A percentile compares a stretch with the other conserved stretches of the same genome.
Evolutionary conservation across 2,888 invertebrate genomes (phyloP).

Genomic region (Aphidoletes aphidimyza): DNA sequence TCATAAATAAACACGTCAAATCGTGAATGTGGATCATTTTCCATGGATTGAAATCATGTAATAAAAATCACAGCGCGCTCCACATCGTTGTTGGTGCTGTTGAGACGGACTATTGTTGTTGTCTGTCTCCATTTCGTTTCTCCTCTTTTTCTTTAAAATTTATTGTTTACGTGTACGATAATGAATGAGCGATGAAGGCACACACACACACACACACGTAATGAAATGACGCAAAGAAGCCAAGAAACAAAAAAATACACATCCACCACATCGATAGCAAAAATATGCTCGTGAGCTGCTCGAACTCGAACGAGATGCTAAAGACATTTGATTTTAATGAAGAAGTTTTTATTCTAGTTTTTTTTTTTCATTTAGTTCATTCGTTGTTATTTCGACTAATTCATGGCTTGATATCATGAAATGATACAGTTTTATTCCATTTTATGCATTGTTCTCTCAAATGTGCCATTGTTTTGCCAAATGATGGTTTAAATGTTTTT

Average conservation of each 20-base stretch:
- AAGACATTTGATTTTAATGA: slow-evolving; percentile 46
- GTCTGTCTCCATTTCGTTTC: background rate
- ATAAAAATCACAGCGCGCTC: background rate
- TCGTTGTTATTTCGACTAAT: slow-evolving; percentile 29
- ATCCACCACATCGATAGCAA: slow-evolving; percentile 16
- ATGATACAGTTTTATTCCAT: slow-evolving; percentile 47
- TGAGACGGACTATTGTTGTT: background rate
- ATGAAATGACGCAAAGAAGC: background rate
- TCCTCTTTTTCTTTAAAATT: background rate
- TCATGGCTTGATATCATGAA: slow-evolving; percentile 53
- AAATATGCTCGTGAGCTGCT: background rate
- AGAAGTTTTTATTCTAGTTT: slow-evolving; percentile 9
- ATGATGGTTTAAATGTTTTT: slow-evolving; percentile 40
- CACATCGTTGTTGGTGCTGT: background rate
- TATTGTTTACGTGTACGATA: slow-evolving; percentile 51
- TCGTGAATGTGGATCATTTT: slow-evolving; percentile 40
- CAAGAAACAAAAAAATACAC: background rate
- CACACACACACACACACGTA: background rate
- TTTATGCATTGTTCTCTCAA: slow-evolving; percentile 40
- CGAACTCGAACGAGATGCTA: background rate
- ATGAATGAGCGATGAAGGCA: slow-evolving; percentile 34
- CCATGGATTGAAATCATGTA: slow-evolving; percentile 40
- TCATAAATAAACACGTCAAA: slow-evolving; percentile 46
- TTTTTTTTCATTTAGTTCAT: background rate
- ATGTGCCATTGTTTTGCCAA: slow-evolving; percentile 46